A percentile compares a stretch with the other conserved stretches of the same genome.
These are phyloP conservation scores for Rhegmatorhina hoffmannsi DNA, from an alignment of 2,113 vertebrate species.

Conservation along the genomic window DNA sequence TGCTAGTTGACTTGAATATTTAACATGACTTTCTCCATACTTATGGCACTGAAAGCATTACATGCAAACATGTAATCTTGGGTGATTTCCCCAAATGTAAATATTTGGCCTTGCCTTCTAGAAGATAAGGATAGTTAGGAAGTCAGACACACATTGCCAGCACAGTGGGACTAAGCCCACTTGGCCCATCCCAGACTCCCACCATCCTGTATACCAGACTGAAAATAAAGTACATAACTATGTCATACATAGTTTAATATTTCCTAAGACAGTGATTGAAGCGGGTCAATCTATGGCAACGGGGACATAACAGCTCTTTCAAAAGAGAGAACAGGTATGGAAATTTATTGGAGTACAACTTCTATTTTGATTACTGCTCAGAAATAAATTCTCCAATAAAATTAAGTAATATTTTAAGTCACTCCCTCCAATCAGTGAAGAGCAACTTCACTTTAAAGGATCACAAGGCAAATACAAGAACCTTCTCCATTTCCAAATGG, in stretches of 20 bases:
- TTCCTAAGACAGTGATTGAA: not conserved
- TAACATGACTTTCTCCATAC: not conserved
- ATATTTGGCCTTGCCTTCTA: not conserved
- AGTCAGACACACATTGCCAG: not conserved
- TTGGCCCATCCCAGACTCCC: not conserved
- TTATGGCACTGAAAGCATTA: not conserved
- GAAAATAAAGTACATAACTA: not conserved
- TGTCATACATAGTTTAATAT: not conserved
- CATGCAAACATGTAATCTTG: not conserved
- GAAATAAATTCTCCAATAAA: not conserved
- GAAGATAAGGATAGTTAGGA: not conserved
- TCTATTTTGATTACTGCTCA: not conserved
- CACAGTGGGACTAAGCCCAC: not conserved
- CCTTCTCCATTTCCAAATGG: not conserved
- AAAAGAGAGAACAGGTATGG: not conserved
- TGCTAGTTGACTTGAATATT: not conserved
- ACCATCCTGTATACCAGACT: not conserved
- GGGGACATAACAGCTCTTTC: not conserved
- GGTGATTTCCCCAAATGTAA: not conserved
- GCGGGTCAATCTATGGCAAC: not conserved
- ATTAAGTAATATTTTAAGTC: not conserved
- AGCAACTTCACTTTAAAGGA: not conserved
- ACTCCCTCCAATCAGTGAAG: not conserved
- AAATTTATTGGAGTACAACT: not conserved
- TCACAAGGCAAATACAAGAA: not conserved